Evolutionary conservation across 2,797 vertebrate species (phyloP), one percentile per base, ranked within the genome.

Genomic region (Ctenosaura bakeri): DNA sequence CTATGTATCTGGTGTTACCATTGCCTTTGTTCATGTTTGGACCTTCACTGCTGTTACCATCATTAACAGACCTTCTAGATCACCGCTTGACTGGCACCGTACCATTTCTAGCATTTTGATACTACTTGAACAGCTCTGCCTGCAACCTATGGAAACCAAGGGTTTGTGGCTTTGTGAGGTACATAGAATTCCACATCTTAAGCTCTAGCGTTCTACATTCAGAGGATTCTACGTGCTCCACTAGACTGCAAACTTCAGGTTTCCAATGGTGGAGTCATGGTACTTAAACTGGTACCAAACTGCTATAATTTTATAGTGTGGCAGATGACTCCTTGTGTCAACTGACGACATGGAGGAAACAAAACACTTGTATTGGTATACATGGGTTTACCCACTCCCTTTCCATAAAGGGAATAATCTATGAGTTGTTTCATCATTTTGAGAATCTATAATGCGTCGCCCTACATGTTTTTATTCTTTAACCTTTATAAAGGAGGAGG

Each of bases 21-120:
- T 74, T 81, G 74, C 83, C 87, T 89, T 94, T 92, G 81, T 46
- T 89, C 22, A 82, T 56, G 13, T 86, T 74, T n/a, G 88, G 84
- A 83, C 26, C 78, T 84, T 76, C 76, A 16, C 0, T 0, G 86
- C 91, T 83, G 85, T 56, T 22, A 50, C 64, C 83, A 35, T 69
- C 32, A 32, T 69, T 69, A 13, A 62, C n/a, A 90, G 69, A 77
- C 59, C 92, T 92, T 91, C 7, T 91, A 64, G 52, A 64, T 9
- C 59, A 89, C 69, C 86, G 90, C 90, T 87, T 81, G 77, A 9
- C 50, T 71, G n/a, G 35, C 42, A 32, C 52, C 29, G 14, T 6
- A 62, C 20, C 4, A 6, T 62, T 46, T 62, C 4, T 22, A 62
- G 59, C 59, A 62, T 4, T 62, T 22, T 62, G 59, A 62, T 62